Evolutionary conservation across 2,888 invertebrate species (phyloP).

Genomic region (Nomada ruficornis): DNA sequence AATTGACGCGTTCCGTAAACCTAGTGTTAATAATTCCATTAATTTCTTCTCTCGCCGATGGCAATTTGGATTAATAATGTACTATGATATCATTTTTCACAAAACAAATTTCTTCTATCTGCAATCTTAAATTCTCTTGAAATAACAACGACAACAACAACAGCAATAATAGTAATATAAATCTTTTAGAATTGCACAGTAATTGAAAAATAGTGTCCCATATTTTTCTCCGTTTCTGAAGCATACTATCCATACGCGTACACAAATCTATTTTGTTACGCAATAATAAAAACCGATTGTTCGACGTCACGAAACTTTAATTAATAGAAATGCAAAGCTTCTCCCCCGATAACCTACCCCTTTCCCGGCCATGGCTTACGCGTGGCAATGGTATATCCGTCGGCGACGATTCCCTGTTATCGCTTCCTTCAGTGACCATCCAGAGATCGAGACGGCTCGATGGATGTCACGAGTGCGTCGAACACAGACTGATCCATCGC

Average conservation of each 20-base stretch:
- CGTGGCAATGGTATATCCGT: constrained; percentile 18
- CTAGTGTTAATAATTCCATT: neutral
- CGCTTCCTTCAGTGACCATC: constrained; percentile 23
- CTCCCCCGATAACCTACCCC: constrained; percentile 39
- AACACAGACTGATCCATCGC: constrained; percentile 68
- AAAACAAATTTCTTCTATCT: too few species aligned
- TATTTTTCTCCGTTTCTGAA: too few species aligned
- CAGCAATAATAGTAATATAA: too few species aligned
- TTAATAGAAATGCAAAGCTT: neutral
- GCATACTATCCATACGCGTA: too few species aligned
- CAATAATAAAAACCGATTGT: neutral
- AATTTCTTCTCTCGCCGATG: neutral
- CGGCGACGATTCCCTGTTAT: constrained; percentile 11
- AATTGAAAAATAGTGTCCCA: too few species aligned
- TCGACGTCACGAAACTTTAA: neutral
- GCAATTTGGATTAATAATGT: too few species aligned
- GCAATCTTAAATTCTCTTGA: too few species aligned
- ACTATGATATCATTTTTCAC: too few species aligned
- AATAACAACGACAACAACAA: too few species aligned
- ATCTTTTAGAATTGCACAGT: too few species aligned
- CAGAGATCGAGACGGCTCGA: constrained; percentile 43
- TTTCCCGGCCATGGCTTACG: constrained; percentile 43
- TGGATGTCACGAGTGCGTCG: constrained; percentile 56
- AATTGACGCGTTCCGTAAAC: too few species aligned
- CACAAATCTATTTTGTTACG: too few species aligned